Conservation (phyloP, 2,888 invertebrate genomes). For the Caenorhabditis sp. region DNA sequence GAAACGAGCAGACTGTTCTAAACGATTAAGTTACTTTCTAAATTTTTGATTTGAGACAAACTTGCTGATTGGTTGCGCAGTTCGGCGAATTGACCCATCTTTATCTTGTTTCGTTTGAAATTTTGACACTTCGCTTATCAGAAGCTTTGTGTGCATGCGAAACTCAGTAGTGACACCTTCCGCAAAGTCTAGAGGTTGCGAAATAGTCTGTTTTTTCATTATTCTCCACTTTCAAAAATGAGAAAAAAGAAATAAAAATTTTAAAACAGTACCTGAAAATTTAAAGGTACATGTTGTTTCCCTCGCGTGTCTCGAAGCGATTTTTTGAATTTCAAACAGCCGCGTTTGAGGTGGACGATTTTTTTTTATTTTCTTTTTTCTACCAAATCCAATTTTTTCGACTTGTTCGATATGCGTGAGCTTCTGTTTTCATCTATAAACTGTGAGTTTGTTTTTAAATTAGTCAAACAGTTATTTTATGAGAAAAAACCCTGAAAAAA, state of each 20-base stretch:
- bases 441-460: no score
- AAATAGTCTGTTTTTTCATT: neutral
- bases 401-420: no score
- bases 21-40: slow-evolving; percentile 1
- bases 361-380: neutral
- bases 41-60: slow-evolving; percentile 11
- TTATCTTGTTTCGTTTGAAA: slow-evolving; percentile 39
- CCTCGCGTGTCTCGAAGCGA: neutral
- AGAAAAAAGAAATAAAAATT: neutral
- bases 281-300: neutral
- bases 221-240: neutral
- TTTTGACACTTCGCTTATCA: slow-evolving; percentile 39
- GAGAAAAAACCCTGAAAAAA: no score
- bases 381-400: no score
- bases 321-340: neutral
- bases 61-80: slow-evolving; percentile 56
- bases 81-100: slow-evolving; percentile 46
- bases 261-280: neutral
- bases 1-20: slow-evolving; percentile 52
- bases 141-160: slow-evolving; percentile 48
- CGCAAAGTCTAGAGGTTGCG: neutral
- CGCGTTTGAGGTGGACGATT: neutral
- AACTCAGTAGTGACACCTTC: slow-evolving; percentile 51
- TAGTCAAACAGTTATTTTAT: no score
- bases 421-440: no score